Base-by-base conservation (phyloP, 2,113 vertebrate species). In the Tauraco erythrolophus region DNA sequence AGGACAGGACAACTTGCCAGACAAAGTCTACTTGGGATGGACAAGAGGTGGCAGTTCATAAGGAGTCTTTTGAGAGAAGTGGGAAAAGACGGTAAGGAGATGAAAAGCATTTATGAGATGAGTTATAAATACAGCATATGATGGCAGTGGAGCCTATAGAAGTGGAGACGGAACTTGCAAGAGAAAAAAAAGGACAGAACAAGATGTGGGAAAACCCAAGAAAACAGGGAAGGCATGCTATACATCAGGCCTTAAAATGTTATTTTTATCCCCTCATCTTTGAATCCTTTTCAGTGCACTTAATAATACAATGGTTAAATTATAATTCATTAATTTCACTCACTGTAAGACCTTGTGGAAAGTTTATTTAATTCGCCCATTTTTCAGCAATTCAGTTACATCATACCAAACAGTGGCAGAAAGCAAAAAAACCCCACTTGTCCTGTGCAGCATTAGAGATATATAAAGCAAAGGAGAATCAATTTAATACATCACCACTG, bases 401-500 rank as follows among this genome's bases (percentile, higher is more conserved):
- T 64, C 33, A 81, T 46, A 30, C 21, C 48, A 75, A 84, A 51
- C 41, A 45, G 68, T 31, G 86, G 57, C 50, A 97, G 87, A 92
- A 95, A 45, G 35, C 33, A 31, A 80, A 90, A 92, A 76, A 85
- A 58, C 5, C 4, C 9, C 11, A 14, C 65, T 78, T 21, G 30
- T 64, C 43, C 51, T 50, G 80, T 94, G 61, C 81, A 68, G 39
- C 2, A 2, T 43, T 91, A 88, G 71, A 5, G 21, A 89, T 88
- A 69, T 48, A 92, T 91, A 86, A 95, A 92, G 76, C 65, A 84
- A 80, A 88, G 66, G 86, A 91, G 86, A 82, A 96, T 94, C 86
- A 92, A 65, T 94, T 94, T 94, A 89, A 94, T 92, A 92, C 80
- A 87, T 76, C 76, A 92, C 64, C 80, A 91, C 77, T 76, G 84